These are phyloP conservation scores for Diloba caeruleocephala DNA, from an alignment of 2,888 invertebrate species.

Conservation along the genomic window DNA sequence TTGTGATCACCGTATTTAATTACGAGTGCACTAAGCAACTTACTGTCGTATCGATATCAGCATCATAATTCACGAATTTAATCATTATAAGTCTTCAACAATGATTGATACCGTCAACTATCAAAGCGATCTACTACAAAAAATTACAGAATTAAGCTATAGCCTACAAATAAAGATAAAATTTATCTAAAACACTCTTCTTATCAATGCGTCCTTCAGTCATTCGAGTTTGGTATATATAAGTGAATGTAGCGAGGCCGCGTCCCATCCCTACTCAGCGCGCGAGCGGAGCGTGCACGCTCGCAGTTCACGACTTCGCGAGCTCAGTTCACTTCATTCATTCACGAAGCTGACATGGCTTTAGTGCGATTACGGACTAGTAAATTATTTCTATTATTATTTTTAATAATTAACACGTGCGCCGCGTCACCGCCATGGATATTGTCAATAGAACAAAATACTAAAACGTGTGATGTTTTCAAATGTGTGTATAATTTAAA, in stretches of 20 bases:
- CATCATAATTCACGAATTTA: too few species aligned
- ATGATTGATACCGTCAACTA: conserved; percentile 48
- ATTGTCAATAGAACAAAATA: conserved; percentile 74
- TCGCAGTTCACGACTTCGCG: neutral
- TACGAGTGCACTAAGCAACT: too few species aligned
- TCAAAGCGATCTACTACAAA: conserved; percentile 42
- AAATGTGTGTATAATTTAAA: conserved; percentile 76
- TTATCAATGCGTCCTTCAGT: conserved; percentile 53
- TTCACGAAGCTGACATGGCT: conserved; percentile 71
- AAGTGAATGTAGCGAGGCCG: conserved; percentile 44
- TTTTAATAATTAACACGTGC: conserved; percentile 76
- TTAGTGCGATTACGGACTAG: conserved; percentile 80
- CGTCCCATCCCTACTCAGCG: conserved; percentile 56
- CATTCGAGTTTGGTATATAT: conserved; percentile 51
- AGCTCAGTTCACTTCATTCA: conserved; percentile 51
- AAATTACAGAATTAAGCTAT: conserved; percentile 41
- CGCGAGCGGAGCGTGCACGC: conserved; percentile 36
- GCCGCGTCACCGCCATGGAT: conserved; percentile 81
- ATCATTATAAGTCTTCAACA: conserved; percentile 45
- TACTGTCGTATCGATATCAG: too few species aligned
- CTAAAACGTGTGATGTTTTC: conserved; percentile 65
- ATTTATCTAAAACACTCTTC: conserved; percentile 44
- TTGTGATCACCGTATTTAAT: too few species aligned
- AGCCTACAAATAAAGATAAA: conserved; percentile 50
- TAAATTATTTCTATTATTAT: conserved; percentile 81